Percentiles rank a stretch among this genome's conserved stretches.
These are phyloP conservation scores for Amphimedon queenslandica DNA, from an alignment of 37 sponge, comb jelly and placozoan genomes.

Conservation along the genomic window DNA sequence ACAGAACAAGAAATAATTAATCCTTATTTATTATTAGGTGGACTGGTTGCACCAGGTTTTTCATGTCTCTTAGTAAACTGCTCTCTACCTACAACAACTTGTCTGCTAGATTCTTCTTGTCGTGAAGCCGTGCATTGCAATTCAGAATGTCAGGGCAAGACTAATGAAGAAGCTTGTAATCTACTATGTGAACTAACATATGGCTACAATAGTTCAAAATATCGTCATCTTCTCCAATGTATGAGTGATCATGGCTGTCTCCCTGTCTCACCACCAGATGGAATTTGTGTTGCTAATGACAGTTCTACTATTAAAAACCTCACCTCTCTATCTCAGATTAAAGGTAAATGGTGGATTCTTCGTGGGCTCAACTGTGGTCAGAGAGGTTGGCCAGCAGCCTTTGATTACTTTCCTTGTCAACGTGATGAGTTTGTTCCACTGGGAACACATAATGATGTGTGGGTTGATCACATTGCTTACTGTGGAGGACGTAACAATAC, in stretches of 20 bases:
- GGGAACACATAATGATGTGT: neutral
- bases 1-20: too few relatives aligned
- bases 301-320: conserved; percentile 29
- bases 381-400: conserved; percentile 28
- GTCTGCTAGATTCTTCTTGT: conserved; percentile 4
- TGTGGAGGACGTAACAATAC: conserved; percentile 34
- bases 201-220: conserved; percentile 31
- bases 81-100: neutral
- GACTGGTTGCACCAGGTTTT: too few relatives aligned
- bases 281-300: conserved; percentile 31
- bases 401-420: conserved; percentile 40
- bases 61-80: conserved; percentile 14
- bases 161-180: conserved; percentile 13
- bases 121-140: conserved; percentile 8
- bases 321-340: conserved; percentile 29
- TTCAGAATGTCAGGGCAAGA: conserved; percentile 3
- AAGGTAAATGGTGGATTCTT: conserved; percentile 39
- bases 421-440: conserved; percentile 25
- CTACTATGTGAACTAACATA: conserved; percentile 20
- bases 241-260: conserved; percentile 50
- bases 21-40: too few relatives aligned
- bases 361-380: conserved; percentile 36
- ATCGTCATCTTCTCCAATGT: conserved; percentile 21
- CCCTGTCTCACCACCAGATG: conserved; percentile 19
- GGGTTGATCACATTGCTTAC: conserved; percentile 43